Base-by-base conservation (phyloP, 2,888 invertebrate genomes). In the Liodrosophila aerea region DNA sequence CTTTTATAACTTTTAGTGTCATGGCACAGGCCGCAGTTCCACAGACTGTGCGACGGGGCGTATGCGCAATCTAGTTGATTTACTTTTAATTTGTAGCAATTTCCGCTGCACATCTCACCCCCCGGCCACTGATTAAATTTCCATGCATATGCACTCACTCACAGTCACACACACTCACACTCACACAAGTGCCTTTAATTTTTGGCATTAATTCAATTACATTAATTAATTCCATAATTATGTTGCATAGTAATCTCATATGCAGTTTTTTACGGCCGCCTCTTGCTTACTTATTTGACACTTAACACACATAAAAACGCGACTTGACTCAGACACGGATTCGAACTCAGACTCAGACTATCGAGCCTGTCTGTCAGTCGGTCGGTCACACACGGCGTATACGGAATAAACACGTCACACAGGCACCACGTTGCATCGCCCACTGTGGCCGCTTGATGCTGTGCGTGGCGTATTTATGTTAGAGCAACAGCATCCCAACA, bases 381-480 rank as follows among this genome's bases (percentile, higher is more conserved):
- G n/a, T 45, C 56, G n/a, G 64, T 50, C 43, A 47, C 50, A 44
- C 63, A 40, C 63, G 65, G 18, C 65, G 61, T 29, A 12, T 50
- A 36, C 50, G 67, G n/a, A 36, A 46, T 62, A 30, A 34, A 16
- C 47, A 50, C 46, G 47, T 65, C 50, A 13, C 34, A 54, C 66
- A 46, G 59, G 61, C 56, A 54, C 60, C 64, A 63, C 60, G 65
- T 43, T 73, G 36, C 65, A 64, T 71, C 64, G 73, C 54, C 84
- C 62, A 85, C 83, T 80, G 78, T 72, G 69, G 61, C 69, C 59
- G 61, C 57, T 40, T 50, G 78, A 66, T 85, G 82, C 78, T 75
- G 66, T 61, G 57, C 54, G 13, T 49, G 53, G 52, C 34, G 61
- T 75, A 75, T 78, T 85, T 85, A 78, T 74, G 60, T 51, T 46